Percentiles rank a stretch among this genome's conserved stretches.
Evolutionary conservation across 2,888 invertebrate species (phyloP).

Genomic region (Microctonus aethiopoides): DNA sequence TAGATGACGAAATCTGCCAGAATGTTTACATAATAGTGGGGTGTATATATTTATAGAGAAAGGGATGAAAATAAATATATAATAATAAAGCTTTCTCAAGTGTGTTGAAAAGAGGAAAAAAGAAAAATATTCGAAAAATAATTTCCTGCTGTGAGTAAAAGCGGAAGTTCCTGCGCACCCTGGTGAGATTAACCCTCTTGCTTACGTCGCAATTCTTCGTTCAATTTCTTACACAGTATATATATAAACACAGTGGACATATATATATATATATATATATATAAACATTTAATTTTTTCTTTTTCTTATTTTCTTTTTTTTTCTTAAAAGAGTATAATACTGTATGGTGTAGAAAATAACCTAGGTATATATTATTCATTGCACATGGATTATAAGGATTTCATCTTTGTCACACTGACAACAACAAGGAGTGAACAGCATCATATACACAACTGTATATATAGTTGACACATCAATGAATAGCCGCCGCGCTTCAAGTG

Average conservation of each 20-base stretch:
- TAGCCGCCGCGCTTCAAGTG: not conserved
- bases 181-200: constrained; percentile 32
- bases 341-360: not conserved
- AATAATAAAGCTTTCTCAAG: not conserved
- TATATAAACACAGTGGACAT: no score
- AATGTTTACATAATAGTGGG: no score
- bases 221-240: constrained; percentile 27
- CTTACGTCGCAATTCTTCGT: constrained; percentile 31
- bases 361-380: not conserved
- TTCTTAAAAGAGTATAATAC: not conserved
- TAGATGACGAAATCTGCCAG: no score
- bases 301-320: not conserved
- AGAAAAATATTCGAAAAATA: not conserved
- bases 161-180: constrained; percentile 19
- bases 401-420: constrained; percentile 1
- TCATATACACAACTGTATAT: not conserved
- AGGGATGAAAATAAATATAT: not conserved
- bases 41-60: no score
- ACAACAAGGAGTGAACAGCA: constrained; percentile 14
- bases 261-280: no score
- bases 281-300: not conserved
- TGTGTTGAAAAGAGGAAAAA: not conserved
- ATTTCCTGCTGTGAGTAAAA: constrained; percentile 24
- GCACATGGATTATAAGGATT: constrained; percentile 26
- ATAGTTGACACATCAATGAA: not conserved